A percentile compares a stretch with the other conserved stretches of the same genome.
Conservation (phyloP, 2,113 vertebrate species). For the Falcunculus frontatus region DNA sequence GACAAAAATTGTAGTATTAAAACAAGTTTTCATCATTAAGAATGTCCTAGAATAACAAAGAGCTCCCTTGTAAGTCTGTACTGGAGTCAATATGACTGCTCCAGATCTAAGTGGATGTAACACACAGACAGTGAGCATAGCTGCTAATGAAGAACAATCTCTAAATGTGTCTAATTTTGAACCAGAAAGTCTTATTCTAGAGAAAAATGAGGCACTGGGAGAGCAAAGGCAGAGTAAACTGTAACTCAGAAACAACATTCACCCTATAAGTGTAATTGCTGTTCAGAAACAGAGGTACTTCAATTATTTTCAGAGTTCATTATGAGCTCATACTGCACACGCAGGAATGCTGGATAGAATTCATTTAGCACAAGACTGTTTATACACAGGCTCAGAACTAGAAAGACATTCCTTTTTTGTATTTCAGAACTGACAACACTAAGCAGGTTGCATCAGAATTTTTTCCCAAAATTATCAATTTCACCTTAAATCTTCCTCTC, state of each 20-base stretch:
- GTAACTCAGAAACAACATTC: not conserved
- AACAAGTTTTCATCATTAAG: not conserved
- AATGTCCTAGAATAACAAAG: not conserved
- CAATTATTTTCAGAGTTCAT: not conserved
- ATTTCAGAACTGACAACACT: not conserved
- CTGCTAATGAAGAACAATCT: not conserved
- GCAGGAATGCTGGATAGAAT: not conserved
- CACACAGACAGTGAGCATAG: fast-evolving
- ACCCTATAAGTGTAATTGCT: not conserved
- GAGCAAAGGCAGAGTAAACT: not conserved
- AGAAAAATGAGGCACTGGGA: not conserved
- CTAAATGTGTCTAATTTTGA: not conserved
- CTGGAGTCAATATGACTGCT: not conserved
- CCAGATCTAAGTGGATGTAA: not conserved
- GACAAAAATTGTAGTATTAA: not conserved
- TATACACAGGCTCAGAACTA: not conserved
- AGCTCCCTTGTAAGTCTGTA: not conserved
- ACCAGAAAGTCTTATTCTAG: not conserved
- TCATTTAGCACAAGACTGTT: not conserved
- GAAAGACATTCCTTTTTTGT: not conserved
- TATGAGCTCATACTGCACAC: not conserved
- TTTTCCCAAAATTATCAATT: not conserved
- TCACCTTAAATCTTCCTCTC: not conserved
- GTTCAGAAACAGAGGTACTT: not conserved
- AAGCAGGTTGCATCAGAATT: not conserved